These are phyloP conservation scores for Paramormyrops hopkinsi DNA, from an alignment of 2,797 vertebrate genomes.

Conservation along the genomic window DNA sequence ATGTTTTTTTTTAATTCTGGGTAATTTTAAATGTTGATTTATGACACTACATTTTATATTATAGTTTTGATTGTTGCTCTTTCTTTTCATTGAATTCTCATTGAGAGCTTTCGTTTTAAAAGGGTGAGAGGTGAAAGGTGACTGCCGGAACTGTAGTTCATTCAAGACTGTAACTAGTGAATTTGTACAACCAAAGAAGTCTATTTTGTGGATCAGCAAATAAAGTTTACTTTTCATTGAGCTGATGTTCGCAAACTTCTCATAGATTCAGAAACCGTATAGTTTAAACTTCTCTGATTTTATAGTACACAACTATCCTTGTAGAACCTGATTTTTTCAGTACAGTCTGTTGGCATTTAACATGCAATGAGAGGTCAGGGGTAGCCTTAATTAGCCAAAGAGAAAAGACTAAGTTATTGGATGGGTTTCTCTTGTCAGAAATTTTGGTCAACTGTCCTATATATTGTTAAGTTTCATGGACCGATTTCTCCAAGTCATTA, in stretches of 20 bases:
- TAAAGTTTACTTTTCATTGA: conserved; percentile 99
- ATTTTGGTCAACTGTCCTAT: not conserved
- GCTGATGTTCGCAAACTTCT: conserved; percentile 51
- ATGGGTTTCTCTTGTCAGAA: not conserved
- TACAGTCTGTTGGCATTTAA: not conserved
- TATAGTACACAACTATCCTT: not conserved
- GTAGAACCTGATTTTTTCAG: not conserved
- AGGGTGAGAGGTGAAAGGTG: conserved; percentile 49
- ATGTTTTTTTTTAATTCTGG: conserved; percentile 42
- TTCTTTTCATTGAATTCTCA: conserved; percentile 44
- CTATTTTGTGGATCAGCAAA: conserved; percentile 99
- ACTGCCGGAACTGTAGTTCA: conserved; percentile 65
- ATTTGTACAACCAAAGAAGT: conserved; percentile 99
- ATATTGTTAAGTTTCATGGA: not conserved
- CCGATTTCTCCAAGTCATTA: not conserved
- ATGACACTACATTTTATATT: conserved; percentile 63
- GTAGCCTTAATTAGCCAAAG: not conserved
- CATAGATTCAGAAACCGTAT: not conserved
- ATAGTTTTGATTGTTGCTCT: conserved; percentile 39
- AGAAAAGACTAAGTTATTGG: not conserved
- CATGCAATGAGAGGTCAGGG: not conserved
- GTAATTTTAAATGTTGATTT: conserved; percentile 47
- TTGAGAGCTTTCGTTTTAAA: conserved; percentile 50
- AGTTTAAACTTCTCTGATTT: not conserved
- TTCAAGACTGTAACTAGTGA: conserved; percentile 98